Evolutionary conservation across 2,888 invertebrate genomes (phyloP).

Genomic region (Nematopogon swammerdamellus): DNA sequence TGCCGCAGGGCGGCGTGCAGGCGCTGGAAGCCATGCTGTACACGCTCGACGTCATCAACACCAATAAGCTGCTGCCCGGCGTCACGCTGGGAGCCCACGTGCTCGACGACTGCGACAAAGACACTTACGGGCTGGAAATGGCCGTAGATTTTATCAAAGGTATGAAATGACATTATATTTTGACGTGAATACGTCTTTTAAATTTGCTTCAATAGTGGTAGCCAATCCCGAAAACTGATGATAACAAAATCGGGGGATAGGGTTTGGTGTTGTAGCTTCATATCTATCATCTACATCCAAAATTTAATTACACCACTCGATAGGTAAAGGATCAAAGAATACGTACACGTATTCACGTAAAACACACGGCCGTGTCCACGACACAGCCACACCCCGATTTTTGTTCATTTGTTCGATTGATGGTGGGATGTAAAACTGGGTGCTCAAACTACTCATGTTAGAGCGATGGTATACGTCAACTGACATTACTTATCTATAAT

Average conservation of each 20-base stretch:
- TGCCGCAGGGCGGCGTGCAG: conserved; percentile 79
- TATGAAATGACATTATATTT: conserved; percentile 51
- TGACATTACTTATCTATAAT: not conserved
- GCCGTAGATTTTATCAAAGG: conserved; percentile 96
- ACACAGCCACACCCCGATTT: too few relatives aligned
- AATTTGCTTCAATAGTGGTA: too few relatives aligned
- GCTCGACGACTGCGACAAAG: conserved; percentile 93
- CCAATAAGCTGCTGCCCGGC: conserved; percentile 67
- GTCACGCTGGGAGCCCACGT: conserved; percentile 84
- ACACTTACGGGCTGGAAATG: conserved; percentile 93
- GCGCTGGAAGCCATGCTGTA: conserved; percentile 82
- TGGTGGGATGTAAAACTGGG: not conserved
- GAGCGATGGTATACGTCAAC: not conserved
- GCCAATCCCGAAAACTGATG: too few relatives aligned
- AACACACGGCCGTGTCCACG: too few relatives aligned
- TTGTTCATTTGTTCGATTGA: not conserved
- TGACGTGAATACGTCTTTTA: too few relatives aligned
- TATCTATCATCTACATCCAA: too few relatives aligned
- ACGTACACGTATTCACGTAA: too few relatives aligned
- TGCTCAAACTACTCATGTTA: not conserved
- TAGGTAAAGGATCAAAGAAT: too few relatives aligned
- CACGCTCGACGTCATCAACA: conserved; percentile 74
- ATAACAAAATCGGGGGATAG: too few relatives aligned
- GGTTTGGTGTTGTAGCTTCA: too few relatives aligned
- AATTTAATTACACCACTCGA: too few relatives aligned